These are phyloP conservation scores for Mythimna loreyi DNA, from an alignment of 2,888 invertebrate species.

Conservation along the genomic window DNA sequence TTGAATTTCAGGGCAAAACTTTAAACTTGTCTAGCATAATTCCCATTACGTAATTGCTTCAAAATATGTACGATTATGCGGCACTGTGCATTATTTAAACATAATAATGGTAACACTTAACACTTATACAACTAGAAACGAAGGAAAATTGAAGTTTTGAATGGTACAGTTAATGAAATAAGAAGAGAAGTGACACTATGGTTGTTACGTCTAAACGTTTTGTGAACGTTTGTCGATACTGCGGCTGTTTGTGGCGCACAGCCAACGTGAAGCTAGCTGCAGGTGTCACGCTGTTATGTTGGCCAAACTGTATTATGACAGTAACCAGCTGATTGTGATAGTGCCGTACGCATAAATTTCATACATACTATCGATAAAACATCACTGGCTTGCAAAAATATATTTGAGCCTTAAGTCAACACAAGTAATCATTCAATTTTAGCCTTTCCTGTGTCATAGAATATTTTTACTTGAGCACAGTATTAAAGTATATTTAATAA, in stretches of 20 bases:
- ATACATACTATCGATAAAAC: slow-evolving; percentile 2
- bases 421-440: no score
- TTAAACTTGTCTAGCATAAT: slow-evolving; percentile 91
- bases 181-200: slow-evolving; percentile 88
- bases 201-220: slow-evolving; percentile 89
- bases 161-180: slow-evolving; percentile 86
- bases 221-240: slow-evolving; percentile 90
- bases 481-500: background rate
- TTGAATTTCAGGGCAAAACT: slow-evolving; percentile 92
- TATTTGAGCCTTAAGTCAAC: background rate
- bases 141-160: slow-evolving; percentile 81
- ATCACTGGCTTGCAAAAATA: background rate
- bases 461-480: background rate
- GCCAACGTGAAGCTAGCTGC: slow-evolving; percentile 82
- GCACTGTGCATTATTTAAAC: slow-evolving; percentile 86
- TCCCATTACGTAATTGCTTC: slow-evolving; percentile 90
- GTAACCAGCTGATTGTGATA: slow-evolving; percentile 86
- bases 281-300: slow-evolving; percentile 74
- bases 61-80: slow-evolving; percentile 85
- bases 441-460: background rate
- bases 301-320: slow-evolving; percentile 84
- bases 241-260: slow-evolving; percentile 86
- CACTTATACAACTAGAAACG: slow-evolving; percentile 87
- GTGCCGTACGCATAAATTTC: slow-evolving; percentile 65
- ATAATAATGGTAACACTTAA: slow-evolving; percentile 85